Evolutionary conservation across 2,888 invertebrate genomes (phyloP), one percentile per base, ranked within the genome.

Genomic region (Portevinia maculata): DNA sequence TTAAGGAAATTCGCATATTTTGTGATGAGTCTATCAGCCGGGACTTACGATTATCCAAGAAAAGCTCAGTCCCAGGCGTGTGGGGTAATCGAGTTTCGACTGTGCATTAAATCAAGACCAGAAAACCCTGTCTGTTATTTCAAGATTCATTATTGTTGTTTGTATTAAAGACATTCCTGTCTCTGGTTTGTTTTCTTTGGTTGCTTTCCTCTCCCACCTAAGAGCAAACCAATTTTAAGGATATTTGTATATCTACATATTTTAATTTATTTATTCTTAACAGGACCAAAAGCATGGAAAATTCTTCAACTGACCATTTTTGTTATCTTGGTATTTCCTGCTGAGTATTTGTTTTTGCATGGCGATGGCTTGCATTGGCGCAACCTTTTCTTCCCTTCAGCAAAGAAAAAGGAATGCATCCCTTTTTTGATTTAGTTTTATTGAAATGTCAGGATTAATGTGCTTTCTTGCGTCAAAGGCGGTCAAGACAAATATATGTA

Each of bases 371-470:
- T 71, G 67, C 78, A 67, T 67, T 78, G 41, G 24, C 59, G 30
- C 37, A 57, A 75, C 50, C 79, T 60, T 53, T 48, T 32, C 41
- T n/a, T 44, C 21, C 8, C 41, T n/a, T 13, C 3, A 46, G 30
- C 8, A 37, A 50, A 30, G 19, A n/a, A 15, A 44, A 52, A 64
- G 71, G 83, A 83, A 83, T 83, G 78, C 78, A 71, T 34, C 55
- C 65, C 71, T 70, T 57, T 70, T 64, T 55, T 78, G 71, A 83
- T 78, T 83, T 78, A 62, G 48, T 67, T 67, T 83, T 78, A 83
- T 83, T 83, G 83, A 83, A 83, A 83, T 73, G 78, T 78, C 78
- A 78, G 73, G 83, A 83, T 83, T 83, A 78, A 83, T 83, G 83
- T 71, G 83, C 78, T 83, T 83, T 67, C 71, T 78, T 83, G 83